Percentiles rank a stretch among this genome's conserved stretches.
These are phyloP conservation scores for Nemurella pictetii DNA, from an alignment of 2,888 invertebrate genomes.

Conservation along the genomic window DNA sequence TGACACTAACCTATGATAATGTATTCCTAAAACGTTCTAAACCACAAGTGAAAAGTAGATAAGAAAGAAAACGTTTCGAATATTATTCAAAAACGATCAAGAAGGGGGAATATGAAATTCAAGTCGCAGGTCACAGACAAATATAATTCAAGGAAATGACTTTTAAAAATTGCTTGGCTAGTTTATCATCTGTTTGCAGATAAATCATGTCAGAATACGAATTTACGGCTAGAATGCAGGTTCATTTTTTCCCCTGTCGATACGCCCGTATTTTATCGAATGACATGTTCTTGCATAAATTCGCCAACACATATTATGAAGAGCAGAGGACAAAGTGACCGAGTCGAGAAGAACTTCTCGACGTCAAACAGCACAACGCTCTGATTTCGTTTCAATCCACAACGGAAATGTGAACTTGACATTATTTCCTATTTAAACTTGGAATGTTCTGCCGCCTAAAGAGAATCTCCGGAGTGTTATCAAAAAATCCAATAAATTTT, in stretches of 20 bases:
- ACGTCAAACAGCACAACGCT: neutral
- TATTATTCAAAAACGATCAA: neutral
- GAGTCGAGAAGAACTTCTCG: neutral
- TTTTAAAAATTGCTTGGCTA: neutral
- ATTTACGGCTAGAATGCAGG: neutral
- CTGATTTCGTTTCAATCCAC: too few relatives aligned
- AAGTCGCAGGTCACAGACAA: neutral
- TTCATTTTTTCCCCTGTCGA: neutral
- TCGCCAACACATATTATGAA: neutral
- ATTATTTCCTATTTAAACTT: neutral
- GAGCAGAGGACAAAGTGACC: neutral
- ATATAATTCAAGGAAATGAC: neutral
- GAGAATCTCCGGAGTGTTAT: neutral
- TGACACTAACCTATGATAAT: constrained; percentile 24
- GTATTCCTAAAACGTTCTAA: neutral
- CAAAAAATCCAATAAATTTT: constrained; percentile 8
- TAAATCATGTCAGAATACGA: neutral
- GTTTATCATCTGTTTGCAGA: neutral
- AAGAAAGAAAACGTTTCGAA: constrained; percentile 3
- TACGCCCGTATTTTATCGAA: neutral
- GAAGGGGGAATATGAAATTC: neutral
- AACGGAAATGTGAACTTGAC: neutral
- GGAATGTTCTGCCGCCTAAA: neutral
- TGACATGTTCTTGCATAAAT: neutral
- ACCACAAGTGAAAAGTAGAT: neutral